Percentiles rank a stretch among this genome's conserved stretches.
These are phyloP conservation scores for Ctenosaura bakeri DNA, from an alignment of 2,797 vertebrate genomes.

Conservation along the genomic window DNA sequence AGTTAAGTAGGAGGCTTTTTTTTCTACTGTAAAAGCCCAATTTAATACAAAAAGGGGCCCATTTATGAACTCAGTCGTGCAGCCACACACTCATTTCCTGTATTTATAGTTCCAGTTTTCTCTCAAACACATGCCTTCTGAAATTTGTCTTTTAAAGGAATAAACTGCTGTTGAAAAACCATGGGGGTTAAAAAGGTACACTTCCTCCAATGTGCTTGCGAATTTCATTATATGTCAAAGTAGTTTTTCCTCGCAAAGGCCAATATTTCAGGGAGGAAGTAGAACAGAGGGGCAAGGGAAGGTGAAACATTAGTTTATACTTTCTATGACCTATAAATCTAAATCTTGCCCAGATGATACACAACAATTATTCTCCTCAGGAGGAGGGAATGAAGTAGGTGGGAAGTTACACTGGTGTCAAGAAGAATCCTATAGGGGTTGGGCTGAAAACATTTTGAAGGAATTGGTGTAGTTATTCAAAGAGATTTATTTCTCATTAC, in stretches of 20 bases:
- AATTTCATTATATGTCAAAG: constrained; percentile 78
- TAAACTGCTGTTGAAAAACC: constrained; percentile 77
- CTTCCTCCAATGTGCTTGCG: constrained; percentile 74
- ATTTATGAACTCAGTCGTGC: constrained; percentile 76
- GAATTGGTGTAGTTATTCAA: constrained; percentile 47
- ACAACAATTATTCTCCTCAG: constrained; percentile 50
- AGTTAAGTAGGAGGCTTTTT: constrained; percentile 74
- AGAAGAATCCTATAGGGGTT: constrained; percentile 53
- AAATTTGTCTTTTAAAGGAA: constrained; percentile 76
- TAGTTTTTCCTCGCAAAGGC: constrained; percentile 71
- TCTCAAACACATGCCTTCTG: constrained; percentile 76
- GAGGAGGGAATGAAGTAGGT: constrained; percentile 49
- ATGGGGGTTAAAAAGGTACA: constrained; percentile 67
- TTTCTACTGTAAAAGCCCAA: constrained; percentile 74
- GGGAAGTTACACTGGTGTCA: constrained; percentile 56
- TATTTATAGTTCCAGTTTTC: constrained; percentile 78
- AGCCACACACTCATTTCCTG: constrained; percentile 79
- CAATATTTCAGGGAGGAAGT: constrained; percentile 72
- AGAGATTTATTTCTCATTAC: constrained; percentile 58
- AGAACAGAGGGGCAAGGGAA: constrained; percentile 66
- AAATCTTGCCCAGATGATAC: constrained; percentile 47
- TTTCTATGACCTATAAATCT: constrained; percentile 72
- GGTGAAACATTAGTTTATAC: constrained; percentile 73
- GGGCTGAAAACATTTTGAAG: constrained; percentile 62
- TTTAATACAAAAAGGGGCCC: constrained; percentile 74